Base-by-base conservation (phyloP, 1,140 invertebrate species). In the Papilio machaon region DNA sequence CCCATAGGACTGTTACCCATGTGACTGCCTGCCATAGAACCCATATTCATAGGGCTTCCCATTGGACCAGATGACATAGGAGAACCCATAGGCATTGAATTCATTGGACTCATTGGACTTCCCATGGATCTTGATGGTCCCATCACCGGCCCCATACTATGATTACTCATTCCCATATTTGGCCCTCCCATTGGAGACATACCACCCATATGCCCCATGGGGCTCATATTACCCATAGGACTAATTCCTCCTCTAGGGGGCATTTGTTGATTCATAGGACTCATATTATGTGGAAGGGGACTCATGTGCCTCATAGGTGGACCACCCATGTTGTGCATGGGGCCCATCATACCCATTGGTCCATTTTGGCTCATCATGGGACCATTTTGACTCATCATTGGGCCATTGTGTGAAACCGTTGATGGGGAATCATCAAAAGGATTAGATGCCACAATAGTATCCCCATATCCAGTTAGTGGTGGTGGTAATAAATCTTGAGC, bases 391-490 rank as follows among this genome's bases (percentile, higher is more conserved):
- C 94, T 95, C 94, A 97, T 96, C 94, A 96, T 96, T 64, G 95
- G 95, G 86, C 95, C 91, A 94, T 95, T 86, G 95, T 95, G 91
- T 91, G 95, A 94, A 86, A 96, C 88, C 94, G 96, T 95, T 67
- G 92, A 93, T 35, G 98, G 97, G 13, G 97, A 98, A 89, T 99
- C 98, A 94, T 99, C 98, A 94, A 99, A 99, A 43, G 98, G 98
- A 95, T 99, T 99, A 79, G 97, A 98, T 52, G 98, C 98, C 82
- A 99, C 96, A 89, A 99, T 98, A 70, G 98, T 99, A 89, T 99
- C 98, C 60, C 98, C 98, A 94, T 98, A 98, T 77, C 97, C 97
- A 64, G 97, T 96, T 46, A 98, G 97, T 15, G 98, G 98, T 43
- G 98, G 98, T 81, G 97, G 95, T 82, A 98, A 93, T 89, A 98